Evolutionary conservation across 2,888 invertebrate species (phyloP).

Genomic region (Drosophila setosimentum): DNA sequence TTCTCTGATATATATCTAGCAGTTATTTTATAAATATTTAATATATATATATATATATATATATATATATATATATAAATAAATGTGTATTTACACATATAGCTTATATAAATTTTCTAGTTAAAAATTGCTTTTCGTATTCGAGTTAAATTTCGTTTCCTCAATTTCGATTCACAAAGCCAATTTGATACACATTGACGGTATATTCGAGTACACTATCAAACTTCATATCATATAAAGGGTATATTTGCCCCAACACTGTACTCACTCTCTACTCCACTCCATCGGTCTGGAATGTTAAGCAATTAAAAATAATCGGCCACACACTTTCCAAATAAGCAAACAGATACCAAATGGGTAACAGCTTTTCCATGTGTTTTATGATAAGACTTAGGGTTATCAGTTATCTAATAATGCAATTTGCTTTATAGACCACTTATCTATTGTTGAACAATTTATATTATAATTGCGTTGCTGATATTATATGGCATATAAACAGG

Average conservation of each 20-base stretch:
- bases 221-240: conserved; percentile 30
- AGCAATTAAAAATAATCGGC: conserved; percentile 40
- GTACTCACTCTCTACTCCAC: not conserved
- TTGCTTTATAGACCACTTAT: conserved; percentile 13
- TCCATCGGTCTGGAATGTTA: conserved; percentile 49
- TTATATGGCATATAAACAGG: conserved; percentile 3
- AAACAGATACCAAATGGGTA: conserved; percentile 17
- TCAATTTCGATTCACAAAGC: conserved; percentile 65
- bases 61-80: conserved; percentile 30
- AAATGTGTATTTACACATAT: conserved; percentile 27
- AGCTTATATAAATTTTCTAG: conserved; percentile 54
- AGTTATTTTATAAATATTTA: conserved; percentile 36
- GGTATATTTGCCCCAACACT: not conserved
- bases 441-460: conserved; percentile 24
- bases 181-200: conserved; percentile 51
- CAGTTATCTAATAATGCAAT: conserved; percentile 47
- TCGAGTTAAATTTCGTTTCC: conserved; percentile 64
- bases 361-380: conserved; percentile 11
- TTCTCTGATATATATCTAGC: conserved; percentile 12
- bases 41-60: conserved; percentile 27
- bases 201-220: conserved; percentile 38
- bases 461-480: conserved; percentile 7
- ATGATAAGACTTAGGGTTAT: conserved; percentile 34
- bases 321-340: conserved; percentile 52
- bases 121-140: conserved; percentile 69